Conservation (phyloP, 2,113 vertebrate genomes). For the Lates calcarifer region DNA sequence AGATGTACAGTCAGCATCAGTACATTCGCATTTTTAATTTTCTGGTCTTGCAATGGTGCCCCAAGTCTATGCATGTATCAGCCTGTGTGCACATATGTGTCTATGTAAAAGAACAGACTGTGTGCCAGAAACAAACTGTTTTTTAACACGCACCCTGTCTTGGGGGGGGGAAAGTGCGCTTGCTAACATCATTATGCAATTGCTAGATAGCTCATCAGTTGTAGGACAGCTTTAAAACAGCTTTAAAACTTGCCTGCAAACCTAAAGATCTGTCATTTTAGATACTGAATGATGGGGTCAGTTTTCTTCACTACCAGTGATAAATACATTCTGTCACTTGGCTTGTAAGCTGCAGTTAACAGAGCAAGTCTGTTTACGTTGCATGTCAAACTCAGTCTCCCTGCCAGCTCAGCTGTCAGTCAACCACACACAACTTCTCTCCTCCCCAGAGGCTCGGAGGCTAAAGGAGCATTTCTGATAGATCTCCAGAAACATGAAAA, state of each 20-base stretch:
- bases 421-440: constrained; percentile 2
- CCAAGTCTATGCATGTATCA: no score
- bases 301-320: not conserved
- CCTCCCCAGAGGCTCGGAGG: not conserved
- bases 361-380: constrained; percentile 33
- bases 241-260: not conserved
- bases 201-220: not conserved
- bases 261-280: not conserved
- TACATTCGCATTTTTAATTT: not conserved
- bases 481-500: not conserved
- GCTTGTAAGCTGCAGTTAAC: constrained; percentile 35
- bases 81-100: not conserved
- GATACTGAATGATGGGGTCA: constrained; percentile 15
- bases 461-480: constrained; percentile 35
- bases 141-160: constrained; percentile 1
- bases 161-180: not conserved
- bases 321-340: constrained; percentile 35
- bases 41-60: not conserved
- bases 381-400: constrained; percentile 21
- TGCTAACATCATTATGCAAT: not conserved
- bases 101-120: not conserved
- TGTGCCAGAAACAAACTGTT: not conserved
- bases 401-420: constrained; percentile 37
- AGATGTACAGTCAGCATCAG: not conserved
- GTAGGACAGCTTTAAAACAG: not conserved